Evolutionary conservation across 2,888 invertebrate species (phyloP), one percentile per base, ranked within the genome.

Genomic region (Laothoe populi): DNA sequence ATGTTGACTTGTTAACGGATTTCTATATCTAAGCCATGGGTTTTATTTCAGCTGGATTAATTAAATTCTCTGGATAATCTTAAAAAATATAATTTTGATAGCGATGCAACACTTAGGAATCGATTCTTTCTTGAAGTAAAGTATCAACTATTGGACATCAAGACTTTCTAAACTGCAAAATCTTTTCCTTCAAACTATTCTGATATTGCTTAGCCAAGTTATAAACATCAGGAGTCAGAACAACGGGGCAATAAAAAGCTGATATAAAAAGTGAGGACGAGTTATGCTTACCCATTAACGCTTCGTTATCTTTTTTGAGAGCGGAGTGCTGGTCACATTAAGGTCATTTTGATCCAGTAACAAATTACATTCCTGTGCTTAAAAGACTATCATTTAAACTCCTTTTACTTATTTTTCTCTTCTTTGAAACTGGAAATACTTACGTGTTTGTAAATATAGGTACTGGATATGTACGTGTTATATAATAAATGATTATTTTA

Each of bases 261-360:
- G 23, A 46, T 46, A 46, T 23, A 46, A 46, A 35, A 46, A 46
- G n/a, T 46, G 23, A 24, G 19, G 1, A 19, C 44, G 44, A 44
- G 44, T 19, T 44, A 44, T 19, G 44, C 8, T 44, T 10, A 2
- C 44, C 44, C 44, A 44, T 44, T 44, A 44, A 19, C 8, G 19
- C 16, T 4, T 24, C 24, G 4, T 24, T 46, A 4, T 46, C 24
- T 21, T 46, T 23, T 46, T 46, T 23, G 13, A 24, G 10, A 4
- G 13, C 46, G 19, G n/a, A 44, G 16, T 16, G 8, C 24, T 13
- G 13, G 1, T 10, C 8, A 11, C 13, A 4, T 46, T 24, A 24
- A 23, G 13, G 21, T 46, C 10, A 21, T 21, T 46, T 21, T 11
- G 46, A 46, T 46, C 4, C 11, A 46, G 19, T 53, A 35, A 35